These are phyloP conservation scores for Steinernema carpocapsae DNA, from an alignment of 2,888 invertebrate genomes.

Conservation along the genomic window DNA sequence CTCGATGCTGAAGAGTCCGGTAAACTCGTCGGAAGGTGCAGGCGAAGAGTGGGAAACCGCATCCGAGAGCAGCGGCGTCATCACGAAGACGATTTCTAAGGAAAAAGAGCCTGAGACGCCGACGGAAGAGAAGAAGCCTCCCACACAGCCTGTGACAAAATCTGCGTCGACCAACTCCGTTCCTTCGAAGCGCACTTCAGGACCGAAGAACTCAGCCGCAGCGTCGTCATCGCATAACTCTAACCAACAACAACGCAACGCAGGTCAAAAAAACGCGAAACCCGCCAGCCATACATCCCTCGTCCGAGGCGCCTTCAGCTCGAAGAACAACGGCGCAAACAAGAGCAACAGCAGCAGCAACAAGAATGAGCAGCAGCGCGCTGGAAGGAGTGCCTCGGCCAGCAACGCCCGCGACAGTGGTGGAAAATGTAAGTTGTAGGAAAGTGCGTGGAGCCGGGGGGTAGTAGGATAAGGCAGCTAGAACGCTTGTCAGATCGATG, in stretches of 20 bases:
- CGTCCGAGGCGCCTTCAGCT: slow-evolving; percentile 41
- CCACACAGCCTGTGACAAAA: not conserved
- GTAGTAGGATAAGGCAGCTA: too few relatives aligned
- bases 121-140: not conserved
- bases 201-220: not conserved
- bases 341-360: slow-evolving; percentile 48
- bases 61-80: slow-evolving; percentile 79
- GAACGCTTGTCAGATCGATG: too few relatives aligned
- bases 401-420: slow-evolving; percentile 57
- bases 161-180: slow-evolving; percentile 28
- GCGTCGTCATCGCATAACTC: too few relatives aligned
- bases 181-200: too few relatives aligned
- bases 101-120: slow-evolving; percentile 18
- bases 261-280: slow-evolving; percentile 66
- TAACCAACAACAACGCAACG: slow-evolving; percentile 11
- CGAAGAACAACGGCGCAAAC: slow-evolving; percentile 51
- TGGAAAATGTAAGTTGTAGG: slow-evolving; percentile 68
- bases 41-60: slow-evolving; percentile 79
- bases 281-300: slow-evolving; percentile 65
- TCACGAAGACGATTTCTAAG: not conserved
- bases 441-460: too few relatives aligned
- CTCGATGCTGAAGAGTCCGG: slow-evolving; percentile 51
- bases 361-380: slow-evolving; percentile 30
- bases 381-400: slow-evolving; percentile 60
- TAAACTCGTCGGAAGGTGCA: slow-evolving; percentile 48